A percentile compares a stretch with the other conserved stretches of the same genome.
Conservation (phyloP, 2,113 vertebrate species). For the Poicephalus meyeri region DNA sequence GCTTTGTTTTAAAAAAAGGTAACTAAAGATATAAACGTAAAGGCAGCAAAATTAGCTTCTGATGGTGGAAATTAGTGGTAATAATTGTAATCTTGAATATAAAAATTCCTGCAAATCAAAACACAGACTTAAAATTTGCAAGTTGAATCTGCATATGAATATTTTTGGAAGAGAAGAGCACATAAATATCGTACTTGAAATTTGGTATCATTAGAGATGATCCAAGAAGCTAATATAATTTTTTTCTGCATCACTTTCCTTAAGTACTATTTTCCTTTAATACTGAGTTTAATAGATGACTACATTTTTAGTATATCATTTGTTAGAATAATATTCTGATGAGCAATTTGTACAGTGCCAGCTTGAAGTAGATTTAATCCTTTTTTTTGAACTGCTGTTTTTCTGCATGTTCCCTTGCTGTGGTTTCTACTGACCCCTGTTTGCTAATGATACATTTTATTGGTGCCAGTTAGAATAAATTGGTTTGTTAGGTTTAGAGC, state of each 20-base stretch:
- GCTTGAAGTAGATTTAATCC: slow-evolving; percentile 15
- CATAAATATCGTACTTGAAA: slow-evolving; percentile 1
- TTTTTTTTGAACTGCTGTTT: slow-evolving; percentile 29
- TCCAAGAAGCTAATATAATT: slow-evolving; percentile 15
- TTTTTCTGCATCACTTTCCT: slow-evolving; percentile 17
- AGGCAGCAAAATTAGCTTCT: not conserved
- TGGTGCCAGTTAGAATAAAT: slow-evolving; percentile 50
- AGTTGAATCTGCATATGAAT: not conserved
- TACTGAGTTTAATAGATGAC: slow-evolving; percentile 1
- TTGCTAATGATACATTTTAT: slow-evolving; percentile 50
- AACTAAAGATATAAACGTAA: not conserved
- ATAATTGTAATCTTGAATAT: not conserved
- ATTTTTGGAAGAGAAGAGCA: slow-evolving; percentile 14
- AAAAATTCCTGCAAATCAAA: slow-evolving; percentile 25
- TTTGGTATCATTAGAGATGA: not conserved
- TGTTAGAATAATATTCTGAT: slow-evolving; percentile 33
- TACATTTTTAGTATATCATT: not conserved
- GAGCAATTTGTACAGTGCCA: slow-evolving; percentile 1
- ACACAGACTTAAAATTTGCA: slow-evolving; percentile 23
- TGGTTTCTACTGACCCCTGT: slow-evolving; percentile 25
- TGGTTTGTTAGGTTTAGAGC: slow-evolving; percentile 22
- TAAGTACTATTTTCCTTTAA: slow-evolving; percentile 46
- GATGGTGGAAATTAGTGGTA: not conserved
- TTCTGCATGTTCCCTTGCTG: not conserved
- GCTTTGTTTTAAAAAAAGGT: not conserved